Base-by-base conservation (phyloP, 2,888 invertebrate species). In the Polia nebulosa region DNA sequence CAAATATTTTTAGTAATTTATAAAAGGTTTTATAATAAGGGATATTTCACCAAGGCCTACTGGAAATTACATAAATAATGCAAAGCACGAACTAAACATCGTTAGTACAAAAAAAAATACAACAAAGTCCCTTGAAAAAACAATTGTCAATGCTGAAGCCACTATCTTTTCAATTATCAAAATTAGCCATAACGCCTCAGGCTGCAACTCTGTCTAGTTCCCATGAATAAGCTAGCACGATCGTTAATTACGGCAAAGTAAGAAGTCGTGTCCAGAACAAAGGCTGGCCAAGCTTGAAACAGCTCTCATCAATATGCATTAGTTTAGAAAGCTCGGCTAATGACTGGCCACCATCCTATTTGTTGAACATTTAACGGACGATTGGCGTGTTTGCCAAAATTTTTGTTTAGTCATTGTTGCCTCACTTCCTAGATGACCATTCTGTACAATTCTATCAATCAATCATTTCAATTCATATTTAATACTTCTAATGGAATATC, bases 251-350 rank as follows among this genome's bases (percentile, higher is more conserved):
- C 27, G 51, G 29, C 68, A 70, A 62, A 78, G 60, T 58, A 71
- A 74, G 47, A 72, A 74, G 36, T 81, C 82, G 75, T 84, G 81
- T 75, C 64, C 65, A 22, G 52, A 53, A 76, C 83, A 83, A 77
- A 68, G 60, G 49, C 52, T 51, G 34, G n/a, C 20, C 52, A n/a
- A 20, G 69, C 34, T 57, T 56, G 45, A 25, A 34, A 65, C 47
- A 44, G 34, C 55, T 44, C 80, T 80, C 76, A 76, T 76, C 59
- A 82, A 78, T 78, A 78, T 78, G 61, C 64, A 82, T 82, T 64
- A 73, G 52, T 67, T 72, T 78, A 78, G 78, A 78, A 78, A 81
- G 82, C 60, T 58, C 27, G 25, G 55, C 53, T 65, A 78, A 78
- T 81, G 73, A 63, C 47, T 57, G 29, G 45, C 25, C 51, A 61